Evolutionary conservation across 2,113 vertebrate species (phyloP), one percentile per base, ranked within the genome.

Genomic region (Pangasianodon gigas): DNA sequence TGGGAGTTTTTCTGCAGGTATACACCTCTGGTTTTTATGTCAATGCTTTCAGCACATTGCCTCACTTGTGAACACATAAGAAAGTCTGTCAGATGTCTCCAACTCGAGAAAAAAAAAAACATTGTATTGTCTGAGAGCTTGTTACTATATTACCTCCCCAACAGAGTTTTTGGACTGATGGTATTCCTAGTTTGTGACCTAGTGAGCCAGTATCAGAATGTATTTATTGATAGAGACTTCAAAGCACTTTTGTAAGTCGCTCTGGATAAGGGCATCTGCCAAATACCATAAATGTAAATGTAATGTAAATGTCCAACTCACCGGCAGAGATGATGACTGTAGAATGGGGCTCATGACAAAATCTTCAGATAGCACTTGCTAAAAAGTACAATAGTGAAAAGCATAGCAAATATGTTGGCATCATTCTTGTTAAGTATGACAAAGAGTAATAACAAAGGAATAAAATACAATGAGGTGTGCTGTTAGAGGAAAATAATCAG

Each of bases 1-100:
- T 99, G 98, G 98, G 98, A 99, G 94, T 98, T 99, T 94, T 99
- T 97, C 94, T 99, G 98, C 97, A 98, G 98, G 98, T 98, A 94
- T 93, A 52, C 24, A 69, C 2, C 37, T 90, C n/a, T 21, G 19
- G 13, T 44, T 44, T 44, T 56, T 77, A 80, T 44, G 11, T 83
- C 79, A 74, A 41, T 77, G 44, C 41, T 65, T 48, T 80, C 18
- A 52, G 13, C 13, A 21, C 14, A 62, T 44, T 46, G 41, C 21
- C 9, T 2, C 46, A 80, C 77, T 80, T 51, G 3, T 26, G 32
- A 75, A 75, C 71, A 24, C 71, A 21, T 2, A 75, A 71, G 16
- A 44, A 44, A 44, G 71, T 41, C 6, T 77, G 8, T 77, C 21
- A 48, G 44, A 26, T 48, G 24, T 48, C 3, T 48, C 2, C 75